Conservation (phyloP, 64 coral and sea anemone species). For the Trachythela sp. region DNA sequence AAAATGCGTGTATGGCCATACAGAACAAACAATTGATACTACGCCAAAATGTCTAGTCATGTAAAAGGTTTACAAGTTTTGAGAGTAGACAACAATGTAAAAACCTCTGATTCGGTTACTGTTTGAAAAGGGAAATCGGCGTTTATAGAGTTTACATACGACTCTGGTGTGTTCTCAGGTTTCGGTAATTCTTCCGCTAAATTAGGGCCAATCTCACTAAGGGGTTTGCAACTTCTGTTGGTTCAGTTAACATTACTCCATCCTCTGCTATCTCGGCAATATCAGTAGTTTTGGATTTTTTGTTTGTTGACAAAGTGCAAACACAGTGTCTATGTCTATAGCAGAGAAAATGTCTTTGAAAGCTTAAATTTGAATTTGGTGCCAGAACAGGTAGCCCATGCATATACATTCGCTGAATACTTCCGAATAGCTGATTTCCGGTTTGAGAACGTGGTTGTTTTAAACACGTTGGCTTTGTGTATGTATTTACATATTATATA, state of each 20-base stretch:
- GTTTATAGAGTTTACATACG: neutral
- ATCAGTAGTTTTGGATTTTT: neutral
- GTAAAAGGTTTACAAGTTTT: neutral
- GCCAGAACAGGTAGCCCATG: no score
- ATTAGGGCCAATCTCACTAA: neutral
- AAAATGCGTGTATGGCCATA: no score
- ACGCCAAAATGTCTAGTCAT: no score
- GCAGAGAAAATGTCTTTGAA: no score
- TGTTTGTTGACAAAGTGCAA: neutral
- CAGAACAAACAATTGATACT: no score
- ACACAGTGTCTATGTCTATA: no score
- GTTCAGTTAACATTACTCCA: neutral
- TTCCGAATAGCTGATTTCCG: no score
- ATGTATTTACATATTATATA: no score
- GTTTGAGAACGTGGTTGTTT: no score
- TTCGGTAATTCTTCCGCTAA: neutral
- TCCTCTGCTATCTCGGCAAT: neutral
- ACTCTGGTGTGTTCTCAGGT: neutral
- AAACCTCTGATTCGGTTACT: neutral
- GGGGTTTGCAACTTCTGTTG: neutral
- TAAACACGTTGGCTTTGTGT: no score
- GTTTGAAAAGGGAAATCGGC: neutral
- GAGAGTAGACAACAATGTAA: neutral
- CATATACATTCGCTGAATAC: no score
- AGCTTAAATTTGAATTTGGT: no score